Conservation (phyloP, 2,888 invertebrate genomes). For the Drosophila testacea region DNA sequence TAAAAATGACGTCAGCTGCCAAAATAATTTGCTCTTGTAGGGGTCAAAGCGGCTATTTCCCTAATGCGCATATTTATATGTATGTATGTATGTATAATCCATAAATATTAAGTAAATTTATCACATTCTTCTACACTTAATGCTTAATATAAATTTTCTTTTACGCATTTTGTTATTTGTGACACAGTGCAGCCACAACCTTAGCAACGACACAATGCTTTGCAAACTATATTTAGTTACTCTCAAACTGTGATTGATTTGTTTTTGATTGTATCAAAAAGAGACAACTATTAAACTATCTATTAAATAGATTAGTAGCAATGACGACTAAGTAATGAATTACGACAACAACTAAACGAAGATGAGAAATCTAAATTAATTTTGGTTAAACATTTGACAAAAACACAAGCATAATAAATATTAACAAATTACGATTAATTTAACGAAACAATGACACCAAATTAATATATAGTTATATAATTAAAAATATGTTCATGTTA, state of each 20-base stretch:
- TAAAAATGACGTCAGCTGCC: conserved; percentile 55
- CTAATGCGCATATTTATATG: conserved; percentile 26
- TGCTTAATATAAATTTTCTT: conserved; percentile 6
- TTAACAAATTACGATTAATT: conserved; percentile 56
- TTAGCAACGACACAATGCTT: conserved; percentile 34
- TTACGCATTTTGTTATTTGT: conserved; percentile 1
- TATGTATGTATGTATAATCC: conserved; percentile 13
- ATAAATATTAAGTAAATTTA: conserved; percentile 31
- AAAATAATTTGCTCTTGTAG: conserved; percentile 35
- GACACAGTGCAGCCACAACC: conserved; percentile 6
- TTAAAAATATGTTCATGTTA: conserved; percentile 35
- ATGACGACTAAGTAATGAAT: conserved; percentile 32
- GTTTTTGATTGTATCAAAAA: too few relatives aligned
- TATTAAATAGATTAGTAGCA: conserved; percentile 38
- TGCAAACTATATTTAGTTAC: conserved; percentile 24
- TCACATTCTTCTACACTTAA: conserved; percentile 12
- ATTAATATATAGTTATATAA: conserved; percentile 38
- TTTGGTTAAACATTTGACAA: conserved; percentile 79
- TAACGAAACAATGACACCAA: conserved; percentile 56
- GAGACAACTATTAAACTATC: conserved; percentile 4
- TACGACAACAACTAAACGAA: conserved; percentile 27
- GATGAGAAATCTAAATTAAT: conserved; percentile 45
- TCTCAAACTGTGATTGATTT: conserved; percentile 15
- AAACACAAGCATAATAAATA: conserved; percentile 64
- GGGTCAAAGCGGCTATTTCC: conserved; percentile 24